Evolutionary conservation across 2,113 vertebrate genomes (phyloP).

Genomic region (Pseudorhombus dupliciocellatus): DNA sequence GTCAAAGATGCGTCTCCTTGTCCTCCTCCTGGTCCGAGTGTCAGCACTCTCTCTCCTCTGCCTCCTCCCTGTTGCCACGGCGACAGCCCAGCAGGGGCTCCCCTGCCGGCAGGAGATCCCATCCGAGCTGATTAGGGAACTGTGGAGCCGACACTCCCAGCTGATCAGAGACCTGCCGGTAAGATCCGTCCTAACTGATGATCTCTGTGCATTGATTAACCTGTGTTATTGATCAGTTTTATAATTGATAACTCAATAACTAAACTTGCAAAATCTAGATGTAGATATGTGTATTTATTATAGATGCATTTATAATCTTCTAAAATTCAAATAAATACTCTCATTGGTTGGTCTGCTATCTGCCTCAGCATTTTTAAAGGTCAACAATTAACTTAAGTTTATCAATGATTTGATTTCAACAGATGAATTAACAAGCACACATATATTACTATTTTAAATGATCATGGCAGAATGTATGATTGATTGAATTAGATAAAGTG

Average conservation of each 20-base stretch:
- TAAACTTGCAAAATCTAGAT: too few relatives aligned
- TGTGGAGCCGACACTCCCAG: constrained; percentile 45
- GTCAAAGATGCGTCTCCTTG: constrained; percentile 39
- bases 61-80: constrained; percentile 13
- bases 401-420: neutral
- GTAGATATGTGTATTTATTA: too few relatives aligned
- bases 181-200: too few relatives aligned
- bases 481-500: too few relatives aligned
- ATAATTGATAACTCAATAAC: too few relatives aligned
- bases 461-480: neutral
- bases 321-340: neutral
- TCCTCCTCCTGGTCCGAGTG: constrained; percentile 40
- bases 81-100: neutral
- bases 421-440: too few relatives aligned
- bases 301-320: too few relatives aligned
- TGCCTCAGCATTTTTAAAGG: too few relatives aligned
- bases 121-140: constrained; percentile 40
- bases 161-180: constrained; percentile 62
- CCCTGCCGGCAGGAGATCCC: constrained; percentile 51
- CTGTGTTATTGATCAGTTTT: neutral
- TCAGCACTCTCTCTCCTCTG: constrained; percentile 11
- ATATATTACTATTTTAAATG: neutral
- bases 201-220: neutral
- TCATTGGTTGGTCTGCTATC: neutral
- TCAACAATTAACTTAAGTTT: neutral